A percentile compares a stretch with the other conserved stretches of the same genome.
phyloP scores from a whole-genome alignment of 2,888 invertebrate species.

The Bembecia ichneumoniformis region DNA sequence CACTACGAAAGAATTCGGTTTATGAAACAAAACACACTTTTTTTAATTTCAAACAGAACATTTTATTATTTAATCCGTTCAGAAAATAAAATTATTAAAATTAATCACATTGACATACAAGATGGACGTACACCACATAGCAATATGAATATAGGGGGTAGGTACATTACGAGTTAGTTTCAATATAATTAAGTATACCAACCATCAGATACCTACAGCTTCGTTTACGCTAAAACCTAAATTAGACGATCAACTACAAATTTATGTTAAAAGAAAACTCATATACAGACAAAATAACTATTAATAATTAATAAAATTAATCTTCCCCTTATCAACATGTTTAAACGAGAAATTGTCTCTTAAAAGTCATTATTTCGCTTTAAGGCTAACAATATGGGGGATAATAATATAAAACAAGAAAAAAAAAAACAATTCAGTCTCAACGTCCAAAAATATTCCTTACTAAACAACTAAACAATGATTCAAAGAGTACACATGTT shows the following conservation, averaged over 20 bases:
- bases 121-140: slow-evolving; percentile 71
- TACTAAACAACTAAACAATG: slow-evolving; percentile 48
- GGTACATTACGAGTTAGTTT: slow-evolving; percentile 57
- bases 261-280: slow-evolving; percentile 47
- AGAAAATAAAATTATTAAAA: slow-evolving; percentile 61
- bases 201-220: slow-evolving; percentile 48
- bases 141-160: slow-evolving; percentile 36
- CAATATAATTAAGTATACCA: slow-evolving; percentile 47
- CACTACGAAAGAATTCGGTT: slow-evolving; percentile 2
- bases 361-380: slow-evolving; percentile 30
- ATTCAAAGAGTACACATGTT: slow-evolving; percentile 2
- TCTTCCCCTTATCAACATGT: slow-evolving; percentile 35
- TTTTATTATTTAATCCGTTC: slow-evolving; percentile 72
- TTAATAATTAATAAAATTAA: slow-evolving; percentile 31
- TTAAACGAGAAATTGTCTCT: slow-evolving; percentile 15
- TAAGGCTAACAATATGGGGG: slow-evolving; percentile 51
- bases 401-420: slow-evolving; percentile 63
- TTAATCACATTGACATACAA: slow-evolving; percentile 70
- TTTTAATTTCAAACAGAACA: slow-evolving; percentile 68
- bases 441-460: slow-evolving; percentile 61
- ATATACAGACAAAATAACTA: slow-evolving; percentile 71
- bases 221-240: slow-evolving; percentile 49
- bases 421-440: slow-evolving; percentile 73
- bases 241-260: slow-evolving; percentile 61
- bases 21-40: slow-evolving; percentile 32